These are phyloP conservation scores for Agriopis leucophaearia DNA, from an alignment of 2,888 invertebrate genomes.

Conservation along the genomic window DNA sequence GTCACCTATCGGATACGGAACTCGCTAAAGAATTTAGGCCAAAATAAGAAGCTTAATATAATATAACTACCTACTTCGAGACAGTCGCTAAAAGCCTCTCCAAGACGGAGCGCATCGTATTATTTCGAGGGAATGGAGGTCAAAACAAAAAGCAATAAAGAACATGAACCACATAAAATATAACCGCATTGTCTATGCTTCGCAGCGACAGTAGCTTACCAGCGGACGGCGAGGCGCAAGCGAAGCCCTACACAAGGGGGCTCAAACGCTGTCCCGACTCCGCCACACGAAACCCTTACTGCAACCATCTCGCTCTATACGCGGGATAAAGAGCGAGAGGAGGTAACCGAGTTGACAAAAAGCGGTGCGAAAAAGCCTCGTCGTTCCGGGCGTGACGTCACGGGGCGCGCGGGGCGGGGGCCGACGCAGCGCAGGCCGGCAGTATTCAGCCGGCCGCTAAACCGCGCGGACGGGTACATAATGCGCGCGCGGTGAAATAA, in stretches of 20 bases:
- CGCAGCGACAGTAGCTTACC: slow-evolving; percentile 41
- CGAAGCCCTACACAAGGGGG: slow-evolving; percentile 61
- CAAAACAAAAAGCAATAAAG: slow-evolving; percentile 42
- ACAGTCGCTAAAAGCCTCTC: slow-evolving; percentile 36
- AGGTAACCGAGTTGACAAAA: slow-evolving; percentile 45
- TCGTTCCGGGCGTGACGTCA: slow-evolving; percentile 76
- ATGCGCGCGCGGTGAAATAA: slow-evolving; percentile 78
- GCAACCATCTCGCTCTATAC: slow-evolving; percentile 49
- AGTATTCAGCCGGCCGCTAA: slow-evolving; percentile 78
- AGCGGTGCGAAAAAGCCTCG: slow-evolving; percentile 63
- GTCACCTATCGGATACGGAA: not conserved
- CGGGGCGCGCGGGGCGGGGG: slow-evolving; percentile 59
- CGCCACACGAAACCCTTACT: slow-evolving; percentile 50
- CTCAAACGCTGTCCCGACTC: slow-evolving; percentile 48
- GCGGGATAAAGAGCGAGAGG: slow-evolving; percentile 49
- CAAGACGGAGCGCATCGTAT: slow-evolving; percentile 28
- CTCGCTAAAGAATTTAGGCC: slow-evolving; percentile 2
- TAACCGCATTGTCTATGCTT: slow-evolving; percentile 43
- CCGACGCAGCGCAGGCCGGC: slow-evolving; percentile 57
- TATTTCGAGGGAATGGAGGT: slow-evolving; percentile 39
- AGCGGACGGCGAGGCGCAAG: slow-evolving; percentile 41
- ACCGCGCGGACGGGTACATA: slow-evolving; percentile 67
- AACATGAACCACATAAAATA: slow-evolving; percentile 42
- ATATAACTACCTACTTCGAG: not conserved
- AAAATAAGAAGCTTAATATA: slow-evolving; percentile 11